Evolutionary conservation across 2,888 invertebrate species (phyloP).

Genomic region (Aporophyla lueneburgensis): DNA sequence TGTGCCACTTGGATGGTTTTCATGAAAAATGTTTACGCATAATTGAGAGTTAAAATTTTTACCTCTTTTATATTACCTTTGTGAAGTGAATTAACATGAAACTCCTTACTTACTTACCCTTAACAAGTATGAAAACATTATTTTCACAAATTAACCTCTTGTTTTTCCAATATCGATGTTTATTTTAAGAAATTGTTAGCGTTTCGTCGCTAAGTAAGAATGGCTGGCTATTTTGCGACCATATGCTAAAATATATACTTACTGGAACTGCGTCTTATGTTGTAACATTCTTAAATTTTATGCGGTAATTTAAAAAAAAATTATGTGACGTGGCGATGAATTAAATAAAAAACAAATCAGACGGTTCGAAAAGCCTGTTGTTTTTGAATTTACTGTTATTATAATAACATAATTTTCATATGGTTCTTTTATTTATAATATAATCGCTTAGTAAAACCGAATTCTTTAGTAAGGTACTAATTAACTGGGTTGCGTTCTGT

Average conservation of each 20-base stretch:
- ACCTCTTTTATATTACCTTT: too few species aligned
- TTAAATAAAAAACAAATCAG: too few species aligned
- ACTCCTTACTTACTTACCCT: not conserved
- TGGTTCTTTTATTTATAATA: not conserved
- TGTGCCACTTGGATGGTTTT: too few species aligned
- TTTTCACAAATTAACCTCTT: not conserved
- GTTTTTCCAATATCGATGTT: conserved; percentile 15
- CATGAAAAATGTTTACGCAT: too few species aligned
- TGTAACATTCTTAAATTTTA: not conserved
- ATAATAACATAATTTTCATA: not conserved
- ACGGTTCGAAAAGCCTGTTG: not conserved
- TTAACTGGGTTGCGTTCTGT: too few species aligned
- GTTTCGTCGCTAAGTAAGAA: conserved; percentile 30
- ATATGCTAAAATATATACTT: conserved; percentile 35
- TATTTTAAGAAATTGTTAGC: conserved; percentile 42
- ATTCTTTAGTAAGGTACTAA: too few species aligned
- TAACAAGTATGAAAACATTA: conserved; percentile 1
- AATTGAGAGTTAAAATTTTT: too few species aligned
- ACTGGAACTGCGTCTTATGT: not conserved
- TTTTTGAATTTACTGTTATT: too few species aligned
- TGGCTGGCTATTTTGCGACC: conserved; percentile 20
- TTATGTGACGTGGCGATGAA: not conserved
- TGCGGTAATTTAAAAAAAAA: not conserved
- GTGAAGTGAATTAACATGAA: too few species aligned
- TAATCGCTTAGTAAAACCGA: too few species aligned